A percentile compares a stretch with the other conserved stretches of the same genome.
phyloP scores from a whole-genome alignment of 2,797 vertebrate genomes.

The Potorous gilbertii region DNA sequence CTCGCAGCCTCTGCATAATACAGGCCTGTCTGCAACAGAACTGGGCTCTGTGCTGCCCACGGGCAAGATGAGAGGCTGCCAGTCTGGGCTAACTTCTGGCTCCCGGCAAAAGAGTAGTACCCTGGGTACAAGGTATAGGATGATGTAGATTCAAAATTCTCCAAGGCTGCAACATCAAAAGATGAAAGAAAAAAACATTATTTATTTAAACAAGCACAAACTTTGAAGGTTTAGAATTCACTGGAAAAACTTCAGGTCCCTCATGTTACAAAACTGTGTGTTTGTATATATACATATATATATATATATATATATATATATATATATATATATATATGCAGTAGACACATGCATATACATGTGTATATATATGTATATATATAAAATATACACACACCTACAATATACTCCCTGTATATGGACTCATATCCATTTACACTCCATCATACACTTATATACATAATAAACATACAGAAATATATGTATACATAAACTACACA shows the following conservation, averaged over 20 bases:
- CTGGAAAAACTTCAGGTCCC: neutral
- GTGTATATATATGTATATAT: too few relatives aligned
- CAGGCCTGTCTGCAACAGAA: constrained; percentile 82
- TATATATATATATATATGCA: too few relatives aligned
- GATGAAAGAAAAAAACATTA: constrained; percentile 47
- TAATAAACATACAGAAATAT: neutral
- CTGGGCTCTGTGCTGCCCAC: constrained; percentile 77
- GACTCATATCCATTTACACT: neutral
- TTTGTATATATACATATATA: neutral
- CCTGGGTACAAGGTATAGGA: constrained; percentile 74
- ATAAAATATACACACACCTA: neutral
- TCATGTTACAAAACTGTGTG: neutral
- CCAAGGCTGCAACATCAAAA: constrained; percentile 61
- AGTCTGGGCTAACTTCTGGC: constrained; percentile 57
- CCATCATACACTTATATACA: neutral
- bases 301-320: too few relatives aligned
- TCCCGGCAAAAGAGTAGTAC: constrained; percentile 73
- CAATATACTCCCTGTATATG: neutral
- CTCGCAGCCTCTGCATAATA: constrained; percentile 80
- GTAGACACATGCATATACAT: too few relatives aligned
- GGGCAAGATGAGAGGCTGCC: constrained; percentile 80
- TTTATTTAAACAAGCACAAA: constrained; percentile 77
- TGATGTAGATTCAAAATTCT: neutral
- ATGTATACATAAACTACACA: neutral
- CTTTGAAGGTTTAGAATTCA: constrained; percentile 48